Conservation (phyloP, 2,888 invertebrate species). For the Pseudococcus longispinus region DNA sequence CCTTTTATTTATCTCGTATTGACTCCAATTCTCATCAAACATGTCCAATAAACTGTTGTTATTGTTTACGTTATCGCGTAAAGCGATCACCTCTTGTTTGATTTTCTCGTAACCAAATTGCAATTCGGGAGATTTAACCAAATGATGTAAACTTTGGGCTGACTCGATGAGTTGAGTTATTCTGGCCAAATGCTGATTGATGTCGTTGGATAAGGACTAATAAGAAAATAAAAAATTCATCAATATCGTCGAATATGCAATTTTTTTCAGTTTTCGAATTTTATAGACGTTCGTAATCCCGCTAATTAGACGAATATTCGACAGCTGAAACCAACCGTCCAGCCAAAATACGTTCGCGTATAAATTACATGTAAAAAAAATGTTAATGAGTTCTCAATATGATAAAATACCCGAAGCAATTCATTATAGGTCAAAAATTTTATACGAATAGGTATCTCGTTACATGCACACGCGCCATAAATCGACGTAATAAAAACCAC, state of each 20-base stretch:
- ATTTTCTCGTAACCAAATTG: conserved; percentile 77
- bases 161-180: conserved; percentile 72
- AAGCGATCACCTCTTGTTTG: conserved; percentile 73
- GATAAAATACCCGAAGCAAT: neutral
- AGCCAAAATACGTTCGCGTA: neutral
- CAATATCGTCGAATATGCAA: neutral
- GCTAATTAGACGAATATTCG: neutral
- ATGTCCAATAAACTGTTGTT: conserved; percentile 75
- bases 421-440: neutral
- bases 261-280: neutral
- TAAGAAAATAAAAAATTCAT: conserved; percentile 56
- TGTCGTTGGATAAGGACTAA: conserved; percentile 77
- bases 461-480: neutral
- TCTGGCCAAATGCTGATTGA: conserved; percentile 81
- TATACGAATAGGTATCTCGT: neutral
- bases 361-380: no score
- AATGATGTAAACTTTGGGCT: conserved; percentile 75
- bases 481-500: neutral
- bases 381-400: neutral
- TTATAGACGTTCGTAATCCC: no score
- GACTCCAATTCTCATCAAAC: conserved; percentile 80
- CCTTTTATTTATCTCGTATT: conserved; percentile 59
- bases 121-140: conserved; percentile 77
- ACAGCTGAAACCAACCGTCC: neutral
- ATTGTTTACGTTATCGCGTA: conserved; percentile 79